Percentiles rank a stretch among this genome's conserved stretches.
These are phyloP conservation scores for Acropternis orthonyx DNA, from an alignment of 2,797 vertebrate species.

Conservation along the genomic window DNA sequence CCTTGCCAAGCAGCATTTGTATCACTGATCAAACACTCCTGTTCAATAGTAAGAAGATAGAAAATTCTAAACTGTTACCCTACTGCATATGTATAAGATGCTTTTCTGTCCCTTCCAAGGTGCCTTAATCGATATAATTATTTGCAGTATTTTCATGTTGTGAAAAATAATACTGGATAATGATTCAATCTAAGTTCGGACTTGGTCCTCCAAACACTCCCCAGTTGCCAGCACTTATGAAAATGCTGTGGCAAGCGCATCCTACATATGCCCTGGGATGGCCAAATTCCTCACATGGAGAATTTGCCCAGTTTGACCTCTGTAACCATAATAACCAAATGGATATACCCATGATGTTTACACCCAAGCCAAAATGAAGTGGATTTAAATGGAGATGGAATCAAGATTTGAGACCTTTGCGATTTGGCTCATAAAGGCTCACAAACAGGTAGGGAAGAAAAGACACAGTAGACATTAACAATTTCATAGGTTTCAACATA, in stretches of 20 bases:
- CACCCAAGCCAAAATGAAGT: not conserved
- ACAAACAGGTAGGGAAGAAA: not conserved
- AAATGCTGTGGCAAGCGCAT: not conserved
- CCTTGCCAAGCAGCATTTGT: conserved; percentile 49
- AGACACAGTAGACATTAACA: not conserved
- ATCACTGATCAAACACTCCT: conserved; percentile 24
- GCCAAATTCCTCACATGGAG: not conserved
- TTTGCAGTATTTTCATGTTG: not conserved
- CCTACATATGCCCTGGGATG: not conserved
- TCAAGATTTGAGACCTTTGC: not conserved
- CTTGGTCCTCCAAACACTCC: not conserved
- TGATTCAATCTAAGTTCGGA: not conserved
- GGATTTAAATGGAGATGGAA: not conserved
- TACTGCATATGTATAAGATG: conserved; percentile 28
- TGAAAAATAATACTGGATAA: not conserved
- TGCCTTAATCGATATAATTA: conserved; percentile 26
- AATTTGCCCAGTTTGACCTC: not conserved
- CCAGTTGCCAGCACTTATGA: not conserved
- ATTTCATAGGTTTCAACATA: not conserved
- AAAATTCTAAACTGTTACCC: conserved; percentile 2
- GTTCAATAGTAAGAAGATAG: not conserved
- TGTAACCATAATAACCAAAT: not conserved
- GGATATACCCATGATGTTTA: not conserved
- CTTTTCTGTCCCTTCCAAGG: conserved; percentile 21
- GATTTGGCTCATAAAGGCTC: not conserved